These are phyloP conservation scores for Bellardia pandia DNA, from an alignment of 2,888 invertebrate genomes.

Conservation along the genomic window DNA sequence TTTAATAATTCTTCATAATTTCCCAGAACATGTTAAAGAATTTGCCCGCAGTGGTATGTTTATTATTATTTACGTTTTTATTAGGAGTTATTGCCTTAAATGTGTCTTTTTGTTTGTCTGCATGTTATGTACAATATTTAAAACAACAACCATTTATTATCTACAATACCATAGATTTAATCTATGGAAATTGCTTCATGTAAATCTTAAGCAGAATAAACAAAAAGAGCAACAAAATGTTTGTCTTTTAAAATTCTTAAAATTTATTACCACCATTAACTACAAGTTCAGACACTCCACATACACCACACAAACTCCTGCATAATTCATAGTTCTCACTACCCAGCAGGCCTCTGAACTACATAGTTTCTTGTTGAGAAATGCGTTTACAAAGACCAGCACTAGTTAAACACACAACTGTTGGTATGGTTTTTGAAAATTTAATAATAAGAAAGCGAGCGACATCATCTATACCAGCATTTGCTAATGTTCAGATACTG, in stretches of 20 bases:
- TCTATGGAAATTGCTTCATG: slow-evolving; percentile 7
- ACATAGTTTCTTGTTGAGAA: too few relatives aligned
- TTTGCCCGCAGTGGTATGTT: too few relatives aligned
- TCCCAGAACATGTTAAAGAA: too few relatives aligned
- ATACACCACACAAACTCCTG: not conserved
- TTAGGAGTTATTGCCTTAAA: not conserved
- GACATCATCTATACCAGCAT: too few relatives aligned
- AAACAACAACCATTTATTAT: slow-evolving; percentile 33
- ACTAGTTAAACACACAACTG: too few relatives aligned
- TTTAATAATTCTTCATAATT: too few relatives aligned
- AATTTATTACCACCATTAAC: slow-evolving; percentile 34
- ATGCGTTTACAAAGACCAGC: too few relatives aligned
- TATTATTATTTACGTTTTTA: not conserved
- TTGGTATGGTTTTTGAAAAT: too few relatives aligned
- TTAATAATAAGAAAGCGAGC: too few relatives aligned
- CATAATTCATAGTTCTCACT: not conserved
- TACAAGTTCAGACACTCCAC: not conserved
- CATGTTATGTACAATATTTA: not conserved
- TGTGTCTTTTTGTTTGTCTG: not conserved
- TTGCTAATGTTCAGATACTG: too few relatives aligned
- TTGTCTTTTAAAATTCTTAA: slow-evolving; percentile 36
- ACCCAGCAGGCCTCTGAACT: too few relatives aligned
- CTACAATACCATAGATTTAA: slow-evolving; percentile 16
- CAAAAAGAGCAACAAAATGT: slow-evolving; percentile 12
- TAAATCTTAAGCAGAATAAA: not conserved